These are phyloP conservation scores for Hedya salicella DNA, from an alignment of 2,888 invertebrate genomes.

Conservation along the genomic window DNA sequence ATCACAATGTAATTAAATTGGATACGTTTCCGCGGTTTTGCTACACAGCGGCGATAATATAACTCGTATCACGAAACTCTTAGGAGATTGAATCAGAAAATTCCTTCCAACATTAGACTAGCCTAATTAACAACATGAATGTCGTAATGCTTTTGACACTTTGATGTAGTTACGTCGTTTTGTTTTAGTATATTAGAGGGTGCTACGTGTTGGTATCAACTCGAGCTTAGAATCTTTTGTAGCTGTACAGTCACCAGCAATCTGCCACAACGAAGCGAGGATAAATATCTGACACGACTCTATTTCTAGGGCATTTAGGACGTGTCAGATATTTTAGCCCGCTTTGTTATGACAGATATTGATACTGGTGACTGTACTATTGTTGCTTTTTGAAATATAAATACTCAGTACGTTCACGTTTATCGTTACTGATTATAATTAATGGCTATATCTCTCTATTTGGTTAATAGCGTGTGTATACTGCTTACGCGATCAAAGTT, in stretches of 20 bases:
- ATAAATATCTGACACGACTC: too few relatives aligned
- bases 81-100: conserved; percentile 22
- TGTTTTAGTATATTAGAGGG: background rate
- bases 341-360: too few relatives aligned
- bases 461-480: too few relatives aligned
- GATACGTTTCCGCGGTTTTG: conserved; percentile 14
- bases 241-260: too few relatives aligned
- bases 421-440: background rate
- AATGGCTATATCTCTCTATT: too few relatives aligned
- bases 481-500: too few relatives aligned
- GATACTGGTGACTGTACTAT: too few relatives aligned
- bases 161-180: background rate
- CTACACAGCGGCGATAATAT: conserved; percentile 4
- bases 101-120: conserved; percentile 1
- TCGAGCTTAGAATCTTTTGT: background rate
- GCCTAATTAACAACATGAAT: background rate
- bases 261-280: too few relatives aligned
- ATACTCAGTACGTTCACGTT: background rate
- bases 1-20: conserved; percentile 12
- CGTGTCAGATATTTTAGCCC: too few relatives aligned
- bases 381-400: background rate
- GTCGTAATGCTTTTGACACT: background rate
- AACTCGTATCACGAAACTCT: conserved; percentile 8
- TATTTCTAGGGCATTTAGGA: too few relatives aligned
- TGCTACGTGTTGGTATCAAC: background rate